A percentile compares a stretch with the other conserved stretches of the same genome.
These are phyloP conservation scores for Abscondita cerata DNA, from an alignment of 2,888 invertebrate genomes.

Conservation along the genomic window DNA sequence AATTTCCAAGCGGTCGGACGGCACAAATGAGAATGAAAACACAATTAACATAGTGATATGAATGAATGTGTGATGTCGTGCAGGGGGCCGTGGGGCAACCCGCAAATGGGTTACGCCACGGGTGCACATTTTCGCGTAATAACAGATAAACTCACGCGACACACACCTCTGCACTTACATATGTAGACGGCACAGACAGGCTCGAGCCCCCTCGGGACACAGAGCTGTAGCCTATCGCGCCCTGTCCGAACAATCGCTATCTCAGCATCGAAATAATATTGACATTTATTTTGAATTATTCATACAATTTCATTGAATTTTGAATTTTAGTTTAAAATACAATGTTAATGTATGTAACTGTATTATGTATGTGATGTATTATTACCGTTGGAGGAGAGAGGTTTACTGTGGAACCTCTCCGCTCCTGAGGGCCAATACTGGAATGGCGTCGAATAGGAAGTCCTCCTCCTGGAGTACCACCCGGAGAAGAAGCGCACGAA, in stretches of 20 bases:
- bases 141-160: conserved; percentile 42
- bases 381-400: conserved; percentile 87
- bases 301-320: conserved; percentile 9
- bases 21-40: conserved; percentile 56
- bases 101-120: conserved; percentile 40
- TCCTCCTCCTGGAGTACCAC: conserved; percentile 73
- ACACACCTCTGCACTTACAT: conserved; percentile 59
- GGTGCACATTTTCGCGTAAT: conserved; percentile 45
- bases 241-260: conserved; percentile 66
- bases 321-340: conserved; percentile 14
- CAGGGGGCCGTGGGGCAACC: conserved; percentile 40
- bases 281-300: conserved; percentile 21
- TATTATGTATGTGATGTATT: conserved; percentile 22
- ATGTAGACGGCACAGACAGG: conserved; percentile 82
- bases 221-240: conserved; percentile 60
- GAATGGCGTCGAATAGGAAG: conserved; percentile 88
- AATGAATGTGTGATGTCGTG: conserved; percentile 45
- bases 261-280: conserved; percentile 54
- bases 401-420: conserved; percentile 83
- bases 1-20: conserved; percentile 57
- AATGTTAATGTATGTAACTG: conserved; percentile 8
- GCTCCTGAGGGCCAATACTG: conserved; percentile 89
- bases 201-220: conserved; percentile 73
- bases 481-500: conserved; percentile 86
- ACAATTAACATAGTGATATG: conserved; percentile 50